phyloP scores from a whole-genome alignment of 1,140 invertebrate species.

The Oppia nitens region DNA sequence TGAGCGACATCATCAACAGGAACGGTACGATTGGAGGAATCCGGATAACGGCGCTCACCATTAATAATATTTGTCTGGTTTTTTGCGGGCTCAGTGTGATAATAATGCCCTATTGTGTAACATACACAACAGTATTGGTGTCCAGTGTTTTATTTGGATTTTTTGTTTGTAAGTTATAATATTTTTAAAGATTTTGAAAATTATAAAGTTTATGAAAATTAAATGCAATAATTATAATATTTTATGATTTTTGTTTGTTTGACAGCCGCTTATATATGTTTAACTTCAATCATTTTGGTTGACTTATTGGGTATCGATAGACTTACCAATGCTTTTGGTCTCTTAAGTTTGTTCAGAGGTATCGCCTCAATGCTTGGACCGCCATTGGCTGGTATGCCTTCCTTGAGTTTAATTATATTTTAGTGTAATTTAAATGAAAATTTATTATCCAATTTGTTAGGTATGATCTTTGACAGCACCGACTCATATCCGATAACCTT shows the following conservation, averaged over 20 bases:
- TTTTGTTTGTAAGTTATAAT: constrained; percentile 79
- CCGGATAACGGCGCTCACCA: constrained; percentile 62
- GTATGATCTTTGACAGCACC: constrained; percentile 71
- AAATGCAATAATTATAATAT: constrained; percentile 5
- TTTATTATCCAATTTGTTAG: constrained; percentile 36
- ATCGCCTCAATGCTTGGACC: constrained; percentile 63
- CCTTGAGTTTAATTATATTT: background rate
- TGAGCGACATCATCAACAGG: constrained; percentile 30
- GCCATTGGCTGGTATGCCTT: constrained; percentile 39
- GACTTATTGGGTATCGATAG: constrained; percentile 86
- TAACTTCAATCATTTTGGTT: constrained; percentile 93
- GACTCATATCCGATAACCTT: constrained; percentile 71
- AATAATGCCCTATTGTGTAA: constrained; percentile 60
- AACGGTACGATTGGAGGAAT: constrained; percentile 12
- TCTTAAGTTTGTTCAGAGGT: constrained; percentile 84
- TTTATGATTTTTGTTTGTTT: constrained; percentile 26
- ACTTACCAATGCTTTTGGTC: constrained; percentile 87
- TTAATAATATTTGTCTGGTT: constrained; percentile 85
- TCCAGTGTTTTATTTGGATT: constrained; percentile 85
- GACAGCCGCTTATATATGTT: constrained; percentile 86
- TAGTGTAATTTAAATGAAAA: background rate
- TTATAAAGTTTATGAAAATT: no score
- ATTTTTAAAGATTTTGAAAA: no score
- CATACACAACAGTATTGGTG: constrained; percentile 54
- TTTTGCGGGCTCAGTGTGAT: constrained; percentile 71